Evolutionary conservation across 2,888 invertebrate species (phyloP).

Genomic region (Argyra leucocephala): DNA sequence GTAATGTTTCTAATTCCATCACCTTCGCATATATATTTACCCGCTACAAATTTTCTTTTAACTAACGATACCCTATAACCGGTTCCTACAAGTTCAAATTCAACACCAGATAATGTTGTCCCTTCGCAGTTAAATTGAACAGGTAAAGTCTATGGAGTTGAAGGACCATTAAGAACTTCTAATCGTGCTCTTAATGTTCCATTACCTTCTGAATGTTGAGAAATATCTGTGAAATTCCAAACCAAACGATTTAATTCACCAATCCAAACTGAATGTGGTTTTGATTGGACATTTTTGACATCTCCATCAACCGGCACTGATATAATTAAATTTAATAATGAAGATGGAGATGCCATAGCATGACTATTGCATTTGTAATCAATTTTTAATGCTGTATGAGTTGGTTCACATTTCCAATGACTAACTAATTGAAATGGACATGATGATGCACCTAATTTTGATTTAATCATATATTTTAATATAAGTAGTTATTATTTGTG

Average conservation of each 20-base stretch:
- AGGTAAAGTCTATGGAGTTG: slow-evolving; percentile 73
- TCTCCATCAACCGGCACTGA: slow-evolving; percentile 83
- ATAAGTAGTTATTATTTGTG: too few relatives aligned
- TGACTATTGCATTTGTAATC: slow-evolving; percentile 94
- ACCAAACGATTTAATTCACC: slow-evolving; percentile 64
- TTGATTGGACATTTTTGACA: slow-evolving; percentile 79
- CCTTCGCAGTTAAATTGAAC: slow-evolving; percentile 95
- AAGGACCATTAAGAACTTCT: slow-evolving; percentile 73
- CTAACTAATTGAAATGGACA: slow-evolving; percentile 90
- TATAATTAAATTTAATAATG: slow-evolving; percentile 83
- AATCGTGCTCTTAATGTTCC: slow-evolving; percentile 88
- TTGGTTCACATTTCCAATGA: slow-evolving; percentile 91
- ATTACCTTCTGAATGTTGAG: slow-evolving; percentile 78
- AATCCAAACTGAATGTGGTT: slow-evolving; percentile 77
- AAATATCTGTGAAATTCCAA: slow-evolving; percentile 91
- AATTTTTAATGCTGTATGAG: slow-evolving; percentile 85
- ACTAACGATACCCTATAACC: slow-evolving; percentile 91
- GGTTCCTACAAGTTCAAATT: slow-evolving; percentile 79
- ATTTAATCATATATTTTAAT: slow-evolving; percentile 82
- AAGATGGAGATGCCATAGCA: slow-evolving; percentile 77
- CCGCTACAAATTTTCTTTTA: slow-evolving; percentile 89
- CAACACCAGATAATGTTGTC: slow-evolving; percentile 87
- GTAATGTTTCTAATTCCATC: slow-evolving; percentile 47
- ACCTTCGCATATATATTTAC: slow-evolving; percentile 80
- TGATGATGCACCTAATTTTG: slow-evolving; percentile 71